Evolutionary conservation across 2,888 invertebrate species (phyloP), one percentile per base, ranked within the genome.

Genomic region (Itoplectis maculator): DNA sequence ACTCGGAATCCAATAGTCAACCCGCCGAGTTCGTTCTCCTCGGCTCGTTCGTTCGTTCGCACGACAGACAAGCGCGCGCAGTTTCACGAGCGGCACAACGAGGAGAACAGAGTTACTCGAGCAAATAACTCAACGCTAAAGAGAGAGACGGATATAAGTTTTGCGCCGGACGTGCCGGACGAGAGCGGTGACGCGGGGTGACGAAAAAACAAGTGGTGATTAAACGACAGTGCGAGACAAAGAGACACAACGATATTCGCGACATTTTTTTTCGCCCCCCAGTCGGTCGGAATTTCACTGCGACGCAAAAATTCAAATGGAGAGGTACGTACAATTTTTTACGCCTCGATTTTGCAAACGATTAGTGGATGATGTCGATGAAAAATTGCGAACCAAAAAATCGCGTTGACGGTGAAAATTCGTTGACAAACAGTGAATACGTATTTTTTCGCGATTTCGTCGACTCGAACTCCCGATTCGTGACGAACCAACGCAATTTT

Each of bases 1-100:
- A 90, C 87, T 87, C 85, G 88, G 84, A 82, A 88, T 87, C 89
- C 87, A 88, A 87, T 88, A 86, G 88, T 84, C 87, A 59, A 73
- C 68, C 79, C 51, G 81, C 65, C 78, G 86, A 79, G 84, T 80
- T 83, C 86, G 81, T 86, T 72, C 72, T 15, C 77, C 75, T 84
- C 73, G 61, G 42, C n/a, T 75, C 79, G 83, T 83, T 82, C 83
- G 83, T 80, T 81, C 84, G 78, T n/a, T n/a, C n/a, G n/a, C n/a
- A 63, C 66, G 72, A 79, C 75, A 68, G 76, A 76, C 82, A 79
- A 79, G 80, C 82, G 79, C 56, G 66, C 20, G 3, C 66, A 59
- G 49, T 54, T 59, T 35, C 68, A 72, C 72, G 49, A 81, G 80
- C 77, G 40, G 37, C 29, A 66, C 56, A 77, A 66, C 78, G 56